Evolutionary conservation across 2,113 vertebrate genomes (phyloP), one percentile per base, ranked within the genome.

Genomic region (Trematocara stigmaticum): DNA sequence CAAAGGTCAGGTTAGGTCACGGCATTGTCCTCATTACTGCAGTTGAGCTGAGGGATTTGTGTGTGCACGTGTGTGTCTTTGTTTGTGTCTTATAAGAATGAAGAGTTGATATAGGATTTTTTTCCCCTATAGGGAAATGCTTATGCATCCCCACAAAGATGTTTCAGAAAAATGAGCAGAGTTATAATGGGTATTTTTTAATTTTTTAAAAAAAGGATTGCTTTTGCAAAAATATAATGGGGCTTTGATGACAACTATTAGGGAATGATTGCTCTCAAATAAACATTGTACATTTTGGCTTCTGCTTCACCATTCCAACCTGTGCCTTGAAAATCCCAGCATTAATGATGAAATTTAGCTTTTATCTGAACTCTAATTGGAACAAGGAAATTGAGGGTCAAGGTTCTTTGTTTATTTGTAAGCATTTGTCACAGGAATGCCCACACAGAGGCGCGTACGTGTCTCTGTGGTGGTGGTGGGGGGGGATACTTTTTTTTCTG

Each of bases 21-120:
- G 59, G 38, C 40, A 81, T 59, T 57, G 71, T 66, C 51, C 91
- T 88, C 82, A 94, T 94, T 83, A 90, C 79, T 88, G 85, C 78
- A 82, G 56, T 78, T 86, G 71, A 84, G 29, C 76, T 61, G 38
- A 90, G 71, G 78, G 85, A 87, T 90, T 88, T 90, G 15, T 83
- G 52, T 12, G 10, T 2, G 10, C 10, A 10, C 31, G 5, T 52
- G 74, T 12, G n/a, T 42, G 15, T 83, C 57, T 35, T 13, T 57
- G 52, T 74, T 35, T 40, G 34, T 49, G 13, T 81, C n/a, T 79
- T 81, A 84, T 78, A 85, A 83, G 29, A 79, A 12, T 10, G 10
- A 59, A 88, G 40, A 9, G 20, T 23, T 26, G 61, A 69, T 69
- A 7, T 35, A 64, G 34, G 59, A n/a, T 8, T 40, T 40, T 29